Base-by-base conservation (phyloP, 2,797 vertebrate species). In the Cichlasoma orientale region DNA sequence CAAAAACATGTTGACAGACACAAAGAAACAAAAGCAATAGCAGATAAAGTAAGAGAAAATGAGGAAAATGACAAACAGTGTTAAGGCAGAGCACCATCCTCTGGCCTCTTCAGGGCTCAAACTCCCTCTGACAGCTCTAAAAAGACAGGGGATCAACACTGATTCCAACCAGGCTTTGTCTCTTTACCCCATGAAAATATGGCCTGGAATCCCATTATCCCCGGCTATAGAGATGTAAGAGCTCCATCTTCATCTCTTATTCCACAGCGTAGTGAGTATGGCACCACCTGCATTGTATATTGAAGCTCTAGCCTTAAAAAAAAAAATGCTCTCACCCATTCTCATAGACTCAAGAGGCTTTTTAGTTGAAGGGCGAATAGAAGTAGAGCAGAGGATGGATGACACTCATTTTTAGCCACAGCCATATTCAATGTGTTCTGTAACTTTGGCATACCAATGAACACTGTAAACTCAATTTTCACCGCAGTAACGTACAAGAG, bases 131-230 rank as follows among this genome's bases (percentile, higher is more conserved):
- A 89, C 88, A 87, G 82, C 84, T 68, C 47, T 41, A 86, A 84
- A 93, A 86, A 91, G 87, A 89, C 80, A 53, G 72, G 52, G 87
- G 92, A 93, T 93, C 89, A 91, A 79, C 63, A 74, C 61, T 61
- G 82, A 89, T 80, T 90, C 89, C 89, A 83, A 84, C 59, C 82
- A 70, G 87, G 89, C 92, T 92, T 93, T 91, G 90, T 92, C 86
- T 90, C 90, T 88, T 86, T 84, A 90, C 77, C 84, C 84, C 55
- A 27, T 84, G 82, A 92, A 92, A 91, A 90, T 91, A 84, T 88
- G 88, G 86, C 83, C 90, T 85, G 79, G 90, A 92, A 92, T 93
- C 84, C 90, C 86, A 92, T 92, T 92, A 92, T 92, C 83, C 83
- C 57, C 7, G 21, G 86, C 83, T 90, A 77, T 72, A 85, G 85